Evolutionary conservation across 2,888 invertebrate genomes (phyloP).

Genomic region (Hedya salicella): DNA sequence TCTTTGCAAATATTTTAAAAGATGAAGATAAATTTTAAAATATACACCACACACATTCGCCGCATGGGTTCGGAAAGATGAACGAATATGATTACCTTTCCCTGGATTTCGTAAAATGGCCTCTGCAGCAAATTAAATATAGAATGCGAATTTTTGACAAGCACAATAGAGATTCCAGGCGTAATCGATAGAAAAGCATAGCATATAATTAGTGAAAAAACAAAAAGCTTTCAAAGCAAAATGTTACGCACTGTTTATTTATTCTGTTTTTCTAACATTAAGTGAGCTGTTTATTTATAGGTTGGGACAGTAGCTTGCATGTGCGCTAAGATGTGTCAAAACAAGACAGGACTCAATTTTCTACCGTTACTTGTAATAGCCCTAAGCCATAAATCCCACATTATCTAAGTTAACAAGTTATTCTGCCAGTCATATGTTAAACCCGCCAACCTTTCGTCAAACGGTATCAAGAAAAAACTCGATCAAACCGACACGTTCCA

Average conservation of each 20-base stretch:
- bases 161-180: too few species aligned
- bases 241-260: too few species aligned
- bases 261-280: neutral
- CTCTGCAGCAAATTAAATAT: neutral
- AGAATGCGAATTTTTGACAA: too few species aligned
- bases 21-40: neutral
- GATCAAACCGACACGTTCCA: conserved; percentile 58
- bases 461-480: conserved; percentile 54
- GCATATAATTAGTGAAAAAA: too few species aligned
- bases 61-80: neutral
- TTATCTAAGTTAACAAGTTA: conserved; percentile 24
- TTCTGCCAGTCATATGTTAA: conserved; percentile 56
- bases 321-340: neutral
- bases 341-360: neutral
- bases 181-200: too few species aligned
- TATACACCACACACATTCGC: neutral
- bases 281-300: neutral
- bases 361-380: neutral
- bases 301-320: too few species aligned
- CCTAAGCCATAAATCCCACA: neutral
- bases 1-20: conserved; percentile 14
- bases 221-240: too few species aligned
- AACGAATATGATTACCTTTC: neutral
- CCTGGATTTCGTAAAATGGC: neutral
- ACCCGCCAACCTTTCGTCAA: conserved; percentile 62